Conservation (phyloP, 2,797 vertebrate species). For the Odontamblyopus rebecca region DNA sequence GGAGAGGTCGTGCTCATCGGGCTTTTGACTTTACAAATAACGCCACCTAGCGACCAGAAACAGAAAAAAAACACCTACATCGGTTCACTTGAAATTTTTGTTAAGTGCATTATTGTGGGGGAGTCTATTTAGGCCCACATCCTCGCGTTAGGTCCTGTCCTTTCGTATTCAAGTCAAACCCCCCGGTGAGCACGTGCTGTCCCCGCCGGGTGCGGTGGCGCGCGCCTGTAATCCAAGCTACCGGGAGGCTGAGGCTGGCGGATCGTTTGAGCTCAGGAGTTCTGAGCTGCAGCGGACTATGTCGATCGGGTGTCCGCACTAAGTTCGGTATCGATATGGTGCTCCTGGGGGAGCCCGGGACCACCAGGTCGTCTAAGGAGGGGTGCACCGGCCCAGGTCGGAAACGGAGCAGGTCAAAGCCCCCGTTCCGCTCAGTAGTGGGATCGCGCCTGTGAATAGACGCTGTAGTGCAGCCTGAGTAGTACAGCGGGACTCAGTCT, state of each 20-base stretch:
- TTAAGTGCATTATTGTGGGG: too few species aligned
- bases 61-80: too few species aligned
- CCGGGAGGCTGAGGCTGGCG: conserved; percentile 62
- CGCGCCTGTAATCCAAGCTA: conserved; percentile 51
- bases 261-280: conserved; percentile 65
- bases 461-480: conserved; percentile 55
- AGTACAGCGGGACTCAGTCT: conserved; percentile 30
- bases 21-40: background rate
- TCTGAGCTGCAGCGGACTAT: conserved; percentile 66
- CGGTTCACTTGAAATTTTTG: too few species aligned
- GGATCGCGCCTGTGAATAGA: conserved; percentile 71
- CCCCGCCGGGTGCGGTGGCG: too few species aligned
- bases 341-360: conserved; percentile 61
- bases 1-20: rapidly evolving
- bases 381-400: conserved; percentile 72
- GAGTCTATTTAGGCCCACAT: conserved; percentile 18
- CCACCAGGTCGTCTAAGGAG: conserved; percentile 68
- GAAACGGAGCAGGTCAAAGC: conserved; percentile 73
- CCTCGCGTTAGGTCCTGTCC: too few species aligned
- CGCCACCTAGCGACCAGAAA: too few species aligned
- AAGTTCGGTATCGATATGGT: conserved; percentile 63
- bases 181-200: too few species aligned
- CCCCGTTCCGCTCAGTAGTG: conserved; percentile 70
- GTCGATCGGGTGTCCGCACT: conserved; percentile 61
- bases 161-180: too few species aligned